Base-by-base conservation (phyloP, 2,113 vertebrate genomes). In the Typhlomys cinereus region DNA sequence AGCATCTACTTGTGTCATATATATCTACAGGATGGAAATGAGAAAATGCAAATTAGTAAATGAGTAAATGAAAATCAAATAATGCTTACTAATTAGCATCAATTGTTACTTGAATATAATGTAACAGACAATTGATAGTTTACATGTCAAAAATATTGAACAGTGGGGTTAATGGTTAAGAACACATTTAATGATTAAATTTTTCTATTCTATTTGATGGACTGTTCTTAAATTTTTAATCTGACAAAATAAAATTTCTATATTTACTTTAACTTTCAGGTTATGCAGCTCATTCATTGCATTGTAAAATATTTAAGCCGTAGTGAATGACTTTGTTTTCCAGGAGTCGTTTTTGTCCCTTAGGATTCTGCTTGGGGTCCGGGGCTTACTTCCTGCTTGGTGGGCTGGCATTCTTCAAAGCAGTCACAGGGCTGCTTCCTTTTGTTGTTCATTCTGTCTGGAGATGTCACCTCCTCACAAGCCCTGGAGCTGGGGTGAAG, bases 361-460 rank as follows among this genome's bases (percentile, higher is more conserved):
- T 73, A 74, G 41, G 27, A 48, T 11, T 17, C 3, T 54, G 2
- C 46, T 62, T 20, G 66, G 17, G 36, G 25, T 52, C 12, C 59
- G 67, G 41, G 14, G 13, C 52, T 52, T 74, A 34, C n/a, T 14
- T 81, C 11, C 31, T 12, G 21, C 20, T 5, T 36, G 41, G 27
- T 44, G 4, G 5, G 64, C 7, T 31, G 18, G n/a, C 31, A 12
- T 14, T 74, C 17, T 90, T 85, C 31, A 67, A 71, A 62, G 61
- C 4, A 34, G 12, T 59, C 29, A 15, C 7, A 25, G 52, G 25
- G 29, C 4, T 59, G 41, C 44, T 34, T 74, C 1, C 12, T 88
- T 23, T 69, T 44, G 66, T 54, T 29, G 25, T 48, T 84, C 18
- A 75, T 81, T 88, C 59, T 96, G 67, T 94, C 18, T 14, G 90